Conservation (phyloP, 2,797 vertebrate species). For the Micropoecilia bifurca region DNA sequence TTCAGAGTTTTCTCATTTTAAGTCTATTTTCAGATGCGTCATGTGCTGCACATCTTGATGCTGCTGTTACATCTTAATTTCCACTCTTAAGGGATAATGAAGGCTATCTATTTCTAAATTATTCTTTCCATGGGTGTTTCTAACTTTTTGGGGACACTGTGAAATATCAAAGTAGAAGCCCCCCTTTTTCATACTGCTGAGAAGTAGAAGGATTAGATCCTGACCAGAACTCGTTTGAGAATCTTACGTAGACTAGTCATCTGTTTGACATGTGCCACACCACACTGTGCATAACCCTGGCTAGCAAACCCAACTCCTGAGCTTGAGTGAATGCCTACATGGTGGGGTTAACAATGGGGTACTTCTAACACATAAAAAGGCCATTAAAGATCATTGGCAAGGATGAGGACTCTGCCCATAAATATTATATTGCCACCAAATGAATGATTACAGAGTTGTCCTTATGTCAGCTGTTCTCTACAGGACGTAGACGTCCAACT, state of each 20-base stretch:
- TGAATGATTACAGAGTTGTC: background rate
- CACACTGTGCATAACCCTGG: background rate
- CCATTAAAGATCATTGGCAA: background rate
- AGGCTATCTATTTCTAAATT: no score
- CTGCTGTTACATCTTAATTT: no score
- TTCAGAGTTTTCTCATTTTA: no score
- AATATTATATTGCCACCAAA: background rate
- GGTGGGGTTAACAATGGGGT: background rate
- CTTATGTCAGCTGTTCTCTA: background rate
- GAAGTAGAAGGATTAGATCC: background rate
- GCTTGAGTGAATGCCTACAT: background rate
- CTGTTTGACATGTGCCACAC: background rate
- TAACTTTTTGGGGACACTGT: no score
- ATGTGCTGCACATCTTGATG: no score
- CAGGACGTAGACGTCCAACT: background rate
- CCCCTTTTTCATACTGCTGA: no score
- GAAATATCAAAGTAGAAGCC: no score
- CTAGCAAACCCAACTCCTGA: background rate
- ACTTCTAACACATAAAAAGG: background rate
- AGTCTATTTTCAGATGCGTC: background rate
- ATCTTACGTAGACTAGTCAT: background rate
- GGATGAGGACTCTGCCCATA: background rate
- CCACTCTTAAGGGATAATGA: no score
- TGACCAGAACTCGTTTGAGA: background rate
- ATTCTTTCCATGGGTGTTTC: no score